Base-by-base conservation (phyloP, 2,888 invertebrate genomes). In the Tenthredo notha region DNA sequence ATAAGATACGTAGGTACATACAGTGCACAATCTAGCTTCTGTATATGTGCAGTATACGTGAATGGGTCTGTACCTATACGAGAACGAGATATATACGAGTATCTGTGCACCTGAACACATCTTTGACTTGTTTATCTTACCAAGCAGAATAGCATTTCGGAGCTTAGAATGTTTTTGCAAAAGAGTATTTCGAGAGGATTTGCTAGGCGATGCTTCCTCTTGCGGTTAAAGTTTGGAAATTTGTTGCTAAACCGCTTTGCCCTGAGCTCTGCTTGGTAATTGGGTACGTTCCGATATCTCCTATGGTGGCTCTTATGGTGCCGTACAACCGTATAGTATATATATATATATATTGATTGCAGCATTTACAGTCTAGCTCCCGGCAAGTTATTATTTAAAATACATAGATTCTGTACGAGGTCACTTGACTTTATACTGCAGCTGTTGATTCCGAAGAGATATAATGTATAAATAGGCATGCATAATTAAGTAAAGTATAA, bases 281-380 rank as follows among this genome's bases (percentile, higher is more conserved):
- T 75, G 75, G 75, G 43, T 61, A 74, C 40, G 72, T 74, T 74
- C 43, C 77, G 77, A 77, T 77, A 77, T 18, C 47, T 54, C 15
- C 50, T 33, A 37, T 7, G 54, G n/a, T 77, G 33, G 50, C 54
- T 50, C 18, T 29, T 33, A 50, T 18, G 54, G 40, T 43, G 40
- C 43, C n/a, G 61, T 37, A 61, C 37, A 61, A 37, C 21, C 80
- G 40, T 50, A 29, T n/a, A n/a, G n/a, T n/a, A n/a, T n/a, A n/a
- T n/a, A n/a, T n/a, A n/a, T n/a, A n/a, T n/a, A n/a, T 80, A 61
- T 80, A 80, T 80, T 80, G 80, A 80, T 80, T 80, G 40, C 40
- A 9, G 40, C n/a, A 80, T 37, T 80, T 21, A 83, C 29, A 29
- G 83, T 10, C 29, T 67, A 9, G 83, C 83, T 83, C 15, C 54